A percentile compares a stretch with the other conserved stretches of the same genome.
Conservation (phyloP, 2,113 vertebrate species). For the Melanotaenia duboulayi region DNA sequence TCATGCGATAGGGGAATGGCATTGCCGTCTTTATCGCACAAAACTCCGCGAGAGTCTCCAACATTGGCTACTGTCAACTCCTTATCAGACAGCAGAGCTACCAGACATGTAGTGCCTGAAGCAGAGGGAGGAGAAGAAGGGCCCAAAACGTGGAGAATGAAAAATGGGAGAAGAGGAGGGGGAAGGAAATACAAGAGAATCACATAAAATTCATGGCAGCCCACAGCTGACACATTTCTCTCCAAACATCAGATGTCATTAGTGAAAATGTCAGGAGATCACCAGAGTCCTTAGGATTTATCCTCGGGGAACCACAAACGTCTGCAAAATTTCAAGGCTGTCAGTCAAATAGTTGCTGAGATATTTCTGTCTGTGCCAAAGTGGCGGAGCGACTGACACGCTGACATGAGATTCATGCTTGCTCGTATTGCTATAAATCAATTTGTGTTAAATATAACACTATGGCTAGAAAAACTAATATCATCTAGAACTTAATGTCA, state of each 20-base stretch:
- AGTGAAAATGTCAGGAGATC: background rate
- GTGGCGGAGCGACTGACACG: background rate
- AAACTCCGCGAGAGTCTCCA: conserved; percentile 93
- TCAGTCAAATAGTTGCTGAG: background rate
- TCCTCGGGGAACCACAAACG: background rate
- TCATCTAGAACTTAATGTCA: no score
- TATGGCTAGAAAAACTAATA: no score
- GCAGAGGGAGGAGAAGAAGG: conserved; percentile 4
- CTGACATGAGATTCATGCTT: background rate
- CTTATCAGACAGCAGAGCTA: conserved; percentile 94
- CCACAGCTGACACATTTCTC: background rate
- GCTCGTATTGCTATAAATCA: background rate
- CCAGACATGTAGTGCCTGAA: conserved; percentile 95
- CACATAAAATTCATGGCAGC: background rate
- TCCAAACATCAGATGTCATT: background rate
- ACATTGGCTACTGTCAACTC: conserved; percentile 97
- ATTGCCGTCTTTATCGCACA: conserved; percentile 96
- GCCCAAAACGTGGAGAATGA: background rate
- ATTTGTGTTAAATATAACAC: background rate
- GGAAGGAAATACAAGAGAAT: conserved; percentile 2
- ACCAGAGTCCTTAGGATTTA: background rate
- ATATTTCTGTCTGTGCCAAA: conserved; percentile 12
- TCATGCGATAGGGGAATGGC: conserved; percentile 96
- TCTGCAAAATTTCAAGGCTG: background rate
- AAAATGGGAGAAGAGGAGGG: background rate